Base-by-base conservation (phyloP, 2,888 invertebrate species). In the Strigamia transsilvanica region DNA sequence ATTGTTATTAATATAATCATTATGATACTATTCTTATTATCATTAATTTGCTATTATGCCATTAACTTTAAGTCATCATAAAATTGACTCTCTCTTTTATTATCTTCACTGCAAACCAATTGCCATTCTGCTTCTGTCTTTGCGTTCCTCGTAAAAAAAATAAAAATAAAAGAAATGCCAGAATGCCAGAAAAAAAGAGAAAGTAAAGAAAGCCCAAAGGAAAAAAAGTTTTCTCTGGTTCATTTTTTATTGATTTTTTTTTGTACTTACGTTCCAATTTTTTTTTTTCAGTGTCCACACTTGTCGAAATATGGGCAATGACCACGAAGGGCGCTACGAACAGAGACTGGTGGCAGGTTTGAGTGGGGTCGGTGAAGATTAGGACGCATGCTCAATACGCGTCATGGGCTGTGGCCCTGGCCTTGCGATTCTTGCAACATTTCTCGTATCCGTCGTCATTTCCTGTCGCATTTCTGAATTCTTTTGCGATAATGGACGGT, bases 391-490 rank as follows among this genome's bases (percentile, higher is more conserved):
- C 42, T 51, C 32, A 32, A 23, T 46, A 13, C 80, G 80, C 80
- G 46, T 51, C 80, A 42, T 34, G 56, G 46, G 80, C 46, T 46
- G 46, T 80, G 80, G 80, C 80, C 80, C 46, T 32, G 46, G 80
- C 42, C 80, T 41, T 27, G 46, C 51, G 80, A 34, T 41, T 18
- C 46, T 46, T 80, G 80, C 51, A 42, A 6, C 42, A 23, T 46
- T 80, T 46, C 21, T 73, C n/a, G 77, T 82, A 23, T 27, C 81
- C 21, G 38, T 78, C 66, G 80, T 51, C 51, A 66, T 90, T 46
- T 91, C 92, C 86, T 95, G 95, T 88, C 92, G 93, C 83, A 90
- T 92, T 85, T 92, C 92, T 7, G 93, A 93, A 87, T 92, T 92
- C 87, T 89, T 90, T 84, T 93, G 93, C 87, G 88, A 89, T 82